phyloP scores from a whole-genome alignment of 2,888 invertebrate species.

The Plebejus argus region DNA sequence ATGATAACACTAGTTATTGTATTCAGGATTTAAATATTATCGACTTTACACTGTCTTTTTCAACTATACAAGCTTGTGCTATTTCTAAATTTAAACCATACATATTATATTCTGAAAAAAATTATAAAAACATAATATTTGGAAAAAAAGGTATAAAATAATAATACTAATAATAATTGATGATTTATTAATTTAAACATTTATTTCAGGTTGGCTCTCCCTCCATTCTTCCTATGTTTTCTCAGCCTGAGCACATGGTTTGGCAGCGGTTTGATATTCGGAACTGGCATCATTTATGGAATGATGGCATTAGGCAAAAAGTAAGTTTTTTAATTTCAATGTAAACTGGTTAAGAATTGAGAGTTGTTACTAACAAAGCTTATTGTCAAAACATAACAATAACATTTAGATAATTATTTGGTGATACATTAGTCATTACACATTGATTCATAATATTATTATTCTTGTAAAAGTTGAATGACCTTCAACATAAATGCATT shows the following conservation, averaged over 20 bases:
- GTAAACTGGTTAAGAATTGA: background rate
- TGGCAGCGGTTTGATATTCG: slow-evolving; percentile 93
- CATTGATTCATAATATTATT: background rate
- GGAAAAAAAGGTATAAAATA: too few species aligned
- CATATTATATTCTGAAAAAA: too few species aligned
- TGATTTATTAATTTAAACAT: background rate
- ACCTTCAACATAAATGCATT: background rate
- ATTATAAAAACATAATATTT: too few species aligned
- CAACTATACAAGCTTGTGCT: background rate
- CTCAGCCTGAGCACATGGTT: slow-evolving; percentile 87
- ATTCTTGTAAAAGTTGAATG: background rate
- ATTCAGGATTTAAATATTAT: too few species aligned
- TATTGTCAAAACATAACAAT: background rate
- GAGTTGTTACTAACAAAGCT: slow-evolving; percentile 1
- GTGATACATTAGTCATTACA: slow-evolving; percentile 1
- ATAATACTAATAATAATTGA: background rate
- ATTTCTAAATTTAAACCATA: background rate
- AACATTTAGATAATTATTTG: background rate
- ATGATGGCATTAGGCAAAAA: slow-evolving; percentile 97
- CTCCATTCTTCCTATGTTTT: slow-evolving; percentile 89
- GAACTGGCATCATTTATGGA: slow-evolving; percentile 93
- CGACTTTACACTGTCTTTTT: background rate
- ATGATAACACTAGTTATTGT: too few species aligned
- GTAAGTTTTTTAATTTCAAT: slow-evolving; percentile 81
- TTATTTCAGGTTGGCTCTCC: slow-evolving; percentile 86